Conservation (phyloP, 2,888 invertebrate genomes). For the Dolomedes plantarius region DNA sequence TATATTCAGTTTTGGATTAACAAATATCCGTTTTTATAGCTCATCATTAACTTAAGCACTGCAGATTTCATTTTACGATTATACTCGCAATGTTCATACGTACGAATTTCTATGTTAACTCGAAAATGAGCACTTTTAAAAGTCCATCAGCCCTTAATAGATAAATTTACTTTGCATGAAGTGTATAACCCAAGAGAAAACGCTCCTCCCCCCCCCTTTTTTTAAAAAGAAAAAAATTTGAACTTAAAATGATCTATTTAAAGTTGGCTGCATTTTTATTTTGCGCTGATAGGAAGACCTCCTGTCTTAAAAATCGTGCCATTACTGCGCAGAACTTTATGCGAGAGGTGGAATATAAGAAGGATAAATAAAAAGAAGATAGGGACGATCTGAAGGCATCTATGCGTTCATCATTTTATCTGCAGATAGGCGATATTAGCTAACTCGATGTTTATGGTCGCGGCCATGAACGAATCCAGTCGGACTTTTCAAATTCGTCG, state of each 20-base stretch:
- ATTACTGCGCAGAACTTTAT: not conserved
- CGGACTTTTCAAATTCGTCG: not conserved
- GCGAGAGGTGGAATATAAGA: not conserved
- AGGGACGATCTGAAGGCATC: not conserved
- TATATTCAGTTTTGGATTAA: too few relatives aligned
- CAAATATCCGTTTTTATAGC: too few relatives aligned
- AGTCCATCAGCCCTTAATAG: too few relatives aligned
- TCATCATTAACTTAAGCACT: too few relatives aligned
- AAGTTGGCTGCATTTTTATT: not conserved
- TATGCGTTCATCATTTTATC: conserved; percentile 19
- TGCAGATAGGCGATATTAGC: conserved; percentile 14
- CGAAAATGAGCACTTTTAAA: too few relatives aligned
- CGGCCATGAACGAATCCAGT: not conserved
- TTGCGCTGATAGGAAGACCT: not conserved
- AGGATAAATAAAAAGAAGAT: not conserved
- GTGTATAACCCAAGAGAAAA: too few relatives aligned
- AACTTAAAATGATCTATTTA: not conserved
- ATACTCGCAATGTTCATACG: too few relatives aligned
- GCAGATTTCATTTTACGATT: too few relatives aligned
- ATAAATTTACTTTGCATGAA: too few relatives aligned
- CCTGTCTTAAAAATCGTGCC: not conserved
- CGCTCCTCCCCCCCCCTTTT: too few relatives aligned
- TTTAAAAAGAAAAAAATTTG: too few relatives aligned
- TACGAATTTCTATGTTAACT: too few relatives aligned
- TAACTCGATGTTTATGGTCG: conserved; percentile 8